phyloP scores from a whole-genome alignment of 2,888 invertebrate genomes.

The Ectemnius cavifrons region DNA sequence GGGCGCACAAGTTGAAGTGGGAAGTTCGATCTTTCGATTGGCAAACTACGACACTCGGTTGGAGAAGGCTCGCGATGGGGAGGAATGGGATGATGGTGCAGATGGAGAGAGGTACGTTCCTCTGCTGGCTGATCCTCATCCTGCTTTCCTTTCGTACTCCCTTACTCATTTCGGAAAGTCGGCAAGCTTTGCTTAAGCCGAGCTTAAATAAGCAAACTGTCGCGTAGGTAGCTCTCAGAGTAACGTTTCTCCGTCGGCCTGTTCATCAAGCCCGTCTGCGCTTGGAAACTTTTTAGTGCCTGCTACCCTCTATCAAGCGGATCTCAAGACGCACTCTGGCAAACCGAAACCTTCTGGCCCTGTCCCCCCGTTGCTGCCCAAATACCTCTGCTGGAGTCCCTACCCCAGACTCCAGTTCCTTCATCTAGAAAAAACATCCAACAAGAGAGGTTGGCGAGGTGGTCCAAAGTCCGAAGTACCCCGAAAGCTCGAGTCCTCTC shows the following conservation, averaged over 20 bases:
- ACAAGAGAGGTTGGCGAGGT: no score
- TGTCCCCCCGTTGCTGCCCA: neutral
- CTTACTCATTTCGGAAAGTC: slow-evolving; percentile 42
- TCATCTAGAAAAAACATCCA: no score
- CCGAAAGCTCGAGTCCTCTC: no score
- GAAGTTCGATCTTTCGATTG: slow-evolving; percentile 55
- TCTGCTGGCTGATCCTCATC: neutral
- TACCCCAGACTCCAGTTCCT: neutral
- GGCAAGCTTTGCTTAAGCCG: slow-evolving; percentile 61
- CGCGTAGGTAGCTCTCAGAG: slow-evolving; percentile 50
- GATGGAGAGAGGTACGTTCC: slow-evolving; percentile 3
- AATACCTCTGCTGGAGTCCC: neutral
- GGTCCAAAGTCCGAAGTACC: no score
- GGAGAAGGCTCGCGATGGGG: slow-evolving; percentile 12
- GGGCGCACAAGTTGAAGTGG: slow-evolving; percentile 8
- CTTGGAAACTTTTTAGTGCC: slow-evolving; percentile 53
- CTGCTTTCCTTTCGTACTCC: slow-evolving; percentile 12
- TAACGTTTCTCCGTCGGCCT: slow-evolving; percentile 41
- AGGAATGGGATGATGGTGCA: no score
- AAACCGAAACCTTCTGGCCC: neutral
- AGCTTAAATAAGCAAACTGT: slow-evolving; percentile 67
- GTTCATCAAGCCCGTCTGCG: slow-evolving; percentile 42
- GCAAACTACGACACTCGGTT: slow-evolving; percentile 35
- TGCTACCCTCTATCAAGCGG: slow-evolving; percentile 31
- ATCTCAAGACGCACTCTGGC: slow-evolving; percentile 2